Conservation (phyloP, 92 coral and sea anemone species). For the Parazoanthus darwini region DNA sequence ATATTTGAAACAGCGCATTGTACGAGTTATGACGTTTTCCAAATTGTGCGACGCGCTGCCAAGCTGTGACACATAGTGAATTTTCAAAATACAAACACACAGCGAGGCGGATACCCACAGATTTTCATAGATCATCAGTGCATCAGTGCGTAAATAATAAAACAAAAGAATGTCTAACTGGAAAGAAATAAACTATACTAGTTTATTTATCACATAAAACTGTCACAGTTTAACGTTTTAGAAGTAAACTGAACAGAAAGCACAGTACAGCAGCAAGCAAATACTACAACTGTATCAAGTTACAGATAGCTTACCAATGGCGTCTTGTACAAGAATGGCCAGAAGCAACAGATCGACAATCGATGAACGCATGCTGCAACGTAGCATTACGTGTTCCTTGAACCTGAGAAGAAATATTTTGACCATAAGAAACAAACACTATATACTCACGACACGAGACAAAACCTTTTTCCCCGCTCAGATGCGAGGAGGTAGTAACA, state of each 20-base stretch:
- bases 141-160: background rate
- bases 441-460: background rate
- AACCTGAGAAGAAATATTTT: slow-evolving; percentile 13
- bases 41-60: too few relatives aligned
- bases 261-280: background rate
- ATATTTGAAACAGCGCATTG: too few relatives aligned
- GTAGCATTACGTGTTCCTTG: background rate
- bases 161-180: background rate
- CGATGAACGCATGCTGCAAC: background rate
- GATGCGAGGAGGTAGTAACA: background rate
- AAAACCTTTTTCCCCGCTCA: background rate
- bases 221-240: background rate
- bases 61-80: too few relatives aligned
- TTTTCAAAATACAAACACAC: too few relatives aligned
- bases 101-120: too few relatives aligned
- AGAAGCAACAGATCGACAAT: slow-evolving; percentile 10
- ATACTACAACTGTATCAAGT: background rate
- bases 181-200: background rate
- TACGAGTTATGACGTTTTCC: too few relatives aligned
- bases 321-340: slow-evolving; percentile 9
- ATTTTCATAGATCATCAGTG: background rate
- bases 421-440: background rate
- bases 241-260: background rate
- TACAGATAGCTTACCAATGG: slow-evolving; percentile 35
- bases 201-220: too few relatives aligned